Base-by-base conservation (phyloP, 2,888 invertebrate species). In the Trilocha varians region DNA sequence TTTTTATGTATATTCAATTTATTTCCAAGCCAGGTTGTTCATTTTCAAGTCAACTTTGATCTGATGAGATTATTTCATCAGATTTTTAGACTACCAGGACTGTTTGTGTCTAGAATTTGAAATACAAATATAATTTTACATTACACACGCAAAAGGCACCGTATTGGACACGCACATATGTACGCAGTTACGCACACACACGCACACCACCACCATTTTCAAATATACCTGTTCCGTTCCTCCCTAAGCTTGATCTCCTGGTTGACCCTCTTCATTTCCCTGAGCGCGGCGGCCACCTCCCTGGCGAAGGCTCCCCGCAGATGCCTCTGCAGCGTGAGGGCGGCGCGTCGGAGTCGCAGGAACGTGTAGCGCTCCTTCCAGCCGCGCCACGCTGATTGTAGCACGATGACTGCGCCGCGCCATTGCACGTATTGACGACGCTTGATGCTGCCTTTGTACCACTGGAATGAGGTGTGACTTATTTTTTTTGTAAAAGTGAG, bases 261-360 rank as follows among this genome's bases (percentile, higher is more conserved):
- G 70, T 95, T 94, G 43, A 95, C 94, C 16, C 93, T 80, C 51
- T 91, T 87, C 94, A 96, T 96, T 83, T 96, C 96, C 5, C 95
- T 78, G 47, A 97, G 72, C 0, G 96, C 96, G 1, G 93, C 88
- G 0, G 96, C 96, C 44, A 91, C 95, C 78, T 96, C 96, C 48
- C 97, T 83, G 0, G 96, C 97, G 78, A 96, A 97, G 56, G 95
- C 95, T 3, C 97, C 97, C 8, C 96, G 83, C 48, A 96, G 78
- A 69, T 93, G 95, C 45, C 94, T 88, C 79, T 97, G 96, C 49
- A 97, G 93, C 13, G 95, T 91, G 53, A 96, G 88, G 0, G 93
- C 94, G 0, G 96, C 94, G 13, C 96, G 87, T n/a, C 95, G 88
- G 65, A 92, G 90, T 36, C 91, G 87, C 53, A 96, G 84, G 80